Evolutionary conservation across 2,113 vertebrate genomes (phyloP).

Genomic region (Sylvia atricapilla): DNA sequence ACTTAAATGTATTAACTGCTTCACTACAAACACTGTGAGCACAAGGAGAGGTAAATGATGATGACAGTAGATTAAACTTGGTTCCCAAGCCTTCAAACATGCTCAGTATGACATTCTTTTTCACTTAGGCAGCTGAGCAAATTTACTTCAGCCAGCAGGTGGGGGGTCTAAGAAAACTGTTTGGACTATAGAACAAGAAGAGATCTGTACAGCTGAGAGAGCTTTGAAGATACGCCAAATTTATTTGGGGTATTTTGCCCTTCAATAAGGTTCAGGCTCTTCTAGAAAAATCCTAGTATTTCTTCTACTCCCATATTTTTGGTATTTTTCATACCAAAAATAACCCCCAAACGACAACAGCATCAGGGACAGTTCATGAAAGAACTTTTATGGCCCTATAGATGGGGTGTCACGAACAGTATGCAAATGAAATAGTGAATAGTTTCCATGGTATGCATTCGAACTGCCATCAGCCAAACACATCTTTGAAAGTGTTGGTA

Average conservation of each 20-base stretch:
- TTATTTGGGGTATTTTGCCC: not conserved
- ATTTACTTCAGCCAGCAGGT: conserved; percentile 7
- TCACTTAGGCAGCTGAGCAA: conserved; percentile 55
- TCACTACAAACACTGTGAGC: not conserved
- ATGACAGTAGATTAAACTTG: not conserved
- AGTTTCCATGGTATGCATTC: not conserved
- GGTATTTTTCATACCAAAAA: not conserved
- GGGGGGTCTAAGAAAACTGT: not conserved
- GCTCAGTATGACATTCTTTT: conserved; percentile 36
- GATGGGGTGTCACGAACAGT: not conserved
- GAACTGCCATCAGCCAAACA: not conserved
- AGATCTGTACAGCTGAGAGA: not conserved
- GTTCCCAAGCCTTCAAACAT: conserved; percentile 18
- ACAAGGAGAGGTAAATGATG: not conserved
- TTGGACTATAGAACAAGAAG: not conserved
- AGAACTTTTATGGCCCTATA: not conserved
- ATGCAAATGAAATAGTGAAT: not conserved
- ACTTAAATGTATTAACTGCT: not conserved
- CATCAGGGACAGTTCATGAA: not conserved
- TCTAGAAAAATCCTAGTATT: not conserved
- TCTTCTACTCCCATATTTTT: not conserved
- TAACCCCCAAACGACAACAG: not conserved
- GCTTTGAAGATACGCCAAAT: conserved; percentile 35
- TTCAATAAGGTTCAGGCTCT: not conserved
- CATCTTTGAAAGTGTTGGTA: not conserved